Evolutionary conservation across 2,797 vertebrate genomes (phyloP).

Genomic region (Micropoecilia bifurca): DNA sequence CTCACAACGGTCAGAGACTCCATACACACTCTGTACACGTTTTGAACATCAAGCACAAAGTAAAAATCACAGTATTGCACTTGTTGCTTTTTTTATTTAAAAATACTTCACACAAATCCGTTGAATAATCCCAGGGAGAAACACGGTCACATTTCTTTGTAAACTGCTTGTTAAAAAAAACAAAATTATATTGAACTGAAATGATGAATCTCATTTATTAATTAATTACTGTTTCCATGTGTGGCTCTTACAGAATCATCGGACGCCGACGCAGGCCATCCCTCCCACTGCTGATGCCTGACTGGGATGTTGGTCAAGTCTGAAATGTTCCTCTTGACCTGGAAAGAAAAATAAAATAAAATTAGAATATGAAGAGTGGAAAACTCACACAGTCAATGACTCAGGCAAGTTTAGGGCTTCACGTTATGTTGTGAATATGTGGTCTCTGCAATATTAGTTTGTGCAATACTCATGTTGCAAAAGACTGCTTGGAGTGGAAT

Average conservation of each 20-base stretch:
- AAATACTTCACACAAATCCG: background rate
- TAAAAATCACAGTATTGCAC: background rate
- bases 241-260: conserved; percentile 91
- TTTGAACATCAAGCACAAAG: background rate
- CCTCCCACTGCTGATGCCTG: conserved; percentile 97
- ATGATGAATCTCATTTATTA: background rate
- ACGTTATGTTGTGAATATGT: no score
- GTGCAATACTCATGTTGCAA: no score
- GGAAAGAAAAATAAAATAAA: conserved; percentile 7
- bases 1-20: background rate
- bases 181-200: background rate
- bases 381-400: background rate
- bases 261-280: conserved; percentile 93
- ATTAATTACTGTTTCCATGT: conserved; percentile 9
- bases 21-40: background rate
- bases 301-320: conserved; percentile 99
- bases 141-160: background rate
- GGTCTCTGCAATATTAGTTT: no score
- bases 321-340: conserved; percentile 98
- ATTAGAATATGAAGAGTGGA: background rate
- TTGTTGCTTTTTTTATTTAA: background rate
- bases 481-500: no score
- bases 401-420: no score
- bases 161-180: background rate
- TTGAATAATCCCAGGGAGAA: background rate